A percentile compares a stretch with the other conserved stretches of the same genome.
These are phyloP conservation scores for Aporophyla lueneburgensis DNA, from an alignment of 2,888 invertebrate species.

Conservation along the genomic window DNA sequence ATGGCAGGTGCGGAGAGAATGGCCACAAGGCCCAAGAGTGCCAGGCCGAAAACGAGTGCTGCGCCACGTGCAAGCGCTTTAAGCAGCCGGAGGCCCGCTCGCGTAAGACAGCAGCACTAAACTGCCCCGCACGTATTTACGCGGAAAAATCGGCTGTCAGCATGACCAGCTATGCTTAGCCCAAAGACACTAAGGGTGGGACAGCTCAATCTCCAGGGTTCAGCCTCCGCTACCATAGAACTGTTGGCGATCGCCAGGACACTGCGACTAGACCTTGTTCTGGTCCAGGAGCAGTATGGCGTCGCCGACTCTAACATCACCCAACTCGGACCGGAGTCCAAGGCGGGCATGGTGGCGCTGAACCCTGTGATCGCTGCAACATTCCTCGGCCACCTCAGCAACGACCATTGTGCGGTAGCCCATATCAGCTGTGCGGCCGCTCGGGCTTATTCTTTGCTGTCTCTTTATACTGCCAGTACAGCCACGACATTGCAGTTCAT, in stretches of 20 bases:
- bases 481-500: background rate
- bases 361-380: background rate
- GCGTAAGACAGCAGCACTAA: conserved; percentile 50
- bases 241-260: conserved; percentile 44
- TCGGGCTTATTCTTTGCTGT: background rate
- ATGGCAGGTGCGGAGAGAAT: no score
- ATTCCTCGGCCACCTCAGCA: background rate
- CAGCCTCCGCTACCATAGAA: conserved; percentile 54
- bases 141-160: conserved; percentile 45
- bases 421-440: background rate
- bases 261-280: conserved; percentile 54
- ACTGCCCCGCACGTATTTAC: conserved; percentile 51
- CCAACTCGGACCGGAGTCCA: background rate
- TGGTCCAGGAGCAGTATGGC: conserved; percentile 65
- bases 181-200: conserved; percentile 27
- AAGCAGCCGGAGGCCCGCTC: conserved; percentile 26
- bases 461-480: conserved; percentile 20
- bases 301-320: background rate
- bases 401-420: conserved; percentile 9
- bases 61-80: conserved; percentile 64
- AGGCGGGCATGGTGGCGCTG: background rate
- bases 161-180: conserved; percentile 44
- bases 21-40: no score
- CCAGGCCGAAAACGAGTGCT: background rate
- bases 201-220: conserved; percentile 62